These are phyloP conservation scores for Epinotia ramella DNA, from an alignment of 2,888 invertebrate species.

Conservation along the genomic window DNA sequence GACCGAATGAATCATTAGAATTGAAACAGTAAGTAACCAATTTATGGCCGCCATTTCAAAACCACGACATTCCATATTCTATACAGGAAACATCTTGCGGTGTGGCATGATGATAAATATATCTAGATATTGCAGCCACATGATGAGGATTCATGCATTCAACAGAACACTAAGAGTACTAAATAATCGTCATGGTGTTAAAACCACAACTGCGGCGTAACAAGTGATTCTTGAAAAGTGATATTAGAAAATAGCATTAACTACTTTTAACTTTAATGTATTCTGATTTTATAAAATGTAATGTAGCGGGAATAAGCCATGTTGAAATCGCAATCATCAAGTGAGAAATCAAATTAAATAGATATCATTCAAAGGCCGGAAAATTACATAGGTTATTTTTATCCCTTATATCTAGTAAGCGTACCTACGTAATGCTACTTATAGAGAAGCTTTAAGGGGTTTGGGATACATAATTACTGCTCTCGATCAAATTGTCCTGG, in stretches of 20 bases:
- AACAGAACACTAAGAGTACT: background rate
- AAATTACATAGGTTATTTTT: background rate
- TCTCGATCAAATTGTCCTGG: background rate
- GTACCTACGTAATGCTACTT: no score
- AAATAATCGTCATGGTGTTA: background rate
- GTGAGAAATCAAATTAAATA: background rate
- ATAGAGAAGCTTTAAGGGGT: no score
- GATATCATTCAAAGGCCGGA: background rate
- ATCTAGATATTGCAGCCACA: background rate
- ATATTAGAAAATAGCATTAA: background rate
- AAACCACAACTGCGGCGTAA: background rate
- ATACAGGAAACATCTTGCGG: background rate
- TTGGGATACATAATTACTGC: no score
- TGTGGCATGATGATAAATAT: background rate
- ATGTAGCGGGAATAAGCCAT: background rate
- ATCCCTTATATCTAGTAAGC: background rate
- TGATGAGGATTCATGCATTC: background rate
- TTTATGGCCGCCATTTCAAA: background rate
- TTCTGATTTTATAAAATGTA: background rate
- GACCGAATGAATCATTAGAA: background rate
- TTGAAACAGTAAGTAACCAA: background rate
- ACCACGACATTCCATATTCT: background rate
- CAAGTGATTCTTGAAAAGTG: background rate
- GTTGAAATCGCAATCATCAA: background rate
- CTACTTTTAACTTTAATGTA: background rate